Conservation (phyloP, 2,113 vertebrate species). For the Dipodomys stephensi region DNA sequence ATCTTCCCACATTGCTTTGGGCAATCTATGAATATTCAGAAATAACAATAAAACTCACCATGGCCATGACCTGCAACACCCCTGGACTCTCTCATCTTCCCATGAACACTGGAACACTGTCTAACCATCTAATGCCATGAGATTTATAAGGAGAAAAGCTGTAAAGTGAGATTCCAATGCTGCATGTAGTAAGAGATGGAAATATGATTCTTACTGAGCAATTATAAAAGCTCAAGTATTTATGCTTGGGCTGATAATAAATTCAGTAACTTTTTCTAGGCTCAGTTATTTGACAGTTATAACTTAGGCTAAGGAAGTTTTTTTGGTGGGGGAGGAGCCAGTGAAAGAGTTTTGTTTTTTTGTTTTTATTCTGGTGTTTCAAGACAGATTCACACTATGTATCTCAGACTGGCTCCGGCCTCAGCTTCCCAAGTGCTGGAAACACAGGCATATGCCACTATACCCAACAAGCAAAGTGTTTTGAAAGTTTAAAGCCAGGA, state of each 20-base stretch:
- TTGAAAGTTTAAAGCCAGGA: too few species aligned
- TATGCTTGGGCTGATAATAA: constrained; percentile 24
- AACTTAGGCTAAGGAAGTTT: neutral
- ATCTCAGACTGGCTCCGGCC: too few species aligned
- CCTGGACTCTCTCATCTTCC: constrained; percentile 48
- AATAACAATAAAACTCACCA: constrained; percentile 30
- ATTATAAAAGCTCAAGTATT: constrained; percentile 14
- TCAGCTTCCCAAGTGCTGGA: too few species aligned
- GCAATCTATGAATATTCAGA: constrained; percentile 55
- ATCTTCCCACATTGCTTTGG: constrained; percentile 69
- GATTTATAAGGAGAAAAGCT: constrained; percentile 30
- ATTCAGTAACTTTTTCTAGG: neutral
- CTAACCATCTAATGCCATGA: neutral
- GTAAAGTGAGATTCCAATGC: neutral
- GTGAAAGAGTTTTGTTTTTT: too few species aligned
- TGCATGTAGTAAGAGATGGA: neutral
- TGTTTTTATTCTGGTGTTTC: too few species aligned
- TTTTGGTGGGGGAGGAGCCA: too few species aligned
- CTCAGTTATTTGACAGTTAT: neutral
- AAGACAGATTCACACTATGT: too few species aligned
- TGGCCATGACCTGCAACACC: constrained; percentile 72
- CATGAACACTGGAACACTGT: neutral
- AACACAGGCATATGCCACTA: too few species aligned
- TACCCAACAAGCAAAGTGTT: too few species aligned
- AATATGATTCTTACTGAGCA: neutral